These are phyloP conservation scores for Chymomyza caudatula DNA, from an alignment of 2,888 invertebrate genomes.

Conservation along the genomic window DNA sequence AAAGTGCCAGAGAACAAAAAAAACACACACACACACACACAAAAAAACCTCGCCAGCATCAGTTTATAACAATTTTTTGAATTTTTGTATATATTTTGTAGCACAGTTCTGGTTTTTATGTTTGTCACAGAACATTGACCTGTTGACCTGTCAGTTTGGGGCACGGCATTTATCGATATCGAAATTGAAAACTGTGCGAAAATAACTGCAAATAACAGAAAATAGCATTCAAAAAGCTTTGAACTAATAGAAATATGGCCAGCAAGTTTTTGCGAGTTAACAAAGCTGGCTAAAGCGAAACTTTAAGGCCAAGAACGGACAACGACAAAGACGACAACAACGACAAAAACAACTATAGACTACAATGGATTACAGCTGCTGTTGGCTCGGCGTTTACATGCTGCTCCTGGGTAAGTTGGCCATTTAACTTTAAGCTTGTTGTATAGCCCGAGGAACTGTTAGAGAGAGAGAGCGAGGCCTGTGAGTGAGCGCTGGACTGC, in stretches of 20 bases:
- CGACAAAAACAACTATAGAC: not conserved
- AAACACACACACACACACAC: not conserved
- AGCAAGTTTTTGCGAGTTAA: not conserved
- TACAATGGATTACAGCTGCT: constrained; percentile 50
- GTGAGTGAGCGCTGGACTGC: not conserved
- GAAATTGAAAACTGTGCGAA: constrained; percentile 19
- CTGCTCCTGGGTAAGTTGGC: constrained; percentile 61
- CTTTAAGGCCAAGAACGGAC: not conserved
- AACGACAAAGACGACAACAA: constrained; percentile 2
- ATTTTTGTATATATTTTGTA: constrained; percentile 1
- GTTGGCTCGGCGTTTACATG: constrained; percentile 53
- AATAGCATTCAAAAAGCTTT: not conserved
- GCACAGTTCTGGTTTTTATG: not conserved
- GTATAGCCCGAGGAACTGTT: not conserved
- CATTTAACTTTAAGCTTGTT: constrained; percentile 25
- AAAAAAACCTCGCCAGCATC: constrained; percentile 27
- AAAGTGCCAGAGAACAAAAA: constrained; percentile 18
- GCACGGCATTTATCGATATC: constrained; percentile 50
- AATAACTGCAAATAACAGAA: not conserved
- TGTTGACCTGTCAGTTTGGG: constrained; percentile 29
- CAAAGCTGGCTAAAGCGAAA: not conserved
- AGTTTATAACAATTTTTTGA: constrained; percentile 8
- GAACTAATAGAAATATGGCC: not conserved
- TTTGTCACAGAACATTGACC: constrained; percentile 35
- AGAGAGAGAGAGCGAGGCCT: not conserved